Conservation (phyloP, 1,140 invertebrate species). For the Tachypleus tridentatus region DNA sequence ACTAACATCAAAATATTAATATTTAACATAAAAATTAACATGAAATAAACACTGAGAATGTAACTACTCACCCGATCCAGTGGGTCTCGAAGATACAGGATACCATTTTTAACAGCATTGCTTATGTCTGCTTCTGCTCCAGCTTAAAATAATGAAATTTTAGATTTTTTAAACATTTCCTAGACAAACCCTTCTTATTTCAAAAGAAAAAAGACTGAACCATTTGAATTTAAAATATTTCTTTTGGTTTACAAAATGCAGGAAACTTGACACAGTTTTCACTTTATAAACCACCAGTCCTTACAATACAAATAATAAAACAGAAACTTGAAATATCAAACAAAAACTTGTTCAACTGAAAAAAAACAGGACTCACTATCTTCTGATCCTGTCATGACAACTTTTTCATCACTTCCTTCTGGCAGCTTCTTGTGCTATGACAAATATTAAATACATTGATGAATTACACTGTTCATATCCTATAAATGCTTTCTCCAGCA, state of each 20-base stretch:
- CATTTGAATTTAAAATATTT: too few relatives aligned
- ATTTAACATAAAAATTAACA: too few relatives aligned
- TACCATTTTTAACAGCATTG: conserved; percentile 82
- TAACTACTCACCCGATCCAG: conserved; percentile 48
- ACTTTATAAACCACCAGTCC: too few relatives aligned
- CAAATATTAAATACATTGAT: conserved; percentile 2
- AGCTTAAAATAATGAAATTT: conserved; percentile 2
- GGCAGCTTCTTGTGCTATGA: conserved; percentile 76
- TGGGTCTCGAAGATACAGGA: conserved; percentile 78
- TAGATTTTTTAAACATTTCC: too few relatives aligned
- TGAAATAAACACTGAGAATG: too few relatives aligned
- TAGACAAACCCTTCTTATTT: too few relatives aligned
- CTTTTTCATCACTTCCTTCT: conserved; percentile 63
- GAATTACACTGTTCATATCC: background rate
- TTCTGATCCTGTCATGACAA: conserved; percentile 49
- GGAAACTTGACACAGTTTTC: too few relatives aligned
- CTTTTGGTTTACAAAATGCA: too few relatives aligned
- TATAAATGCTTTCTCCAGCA: conserved; percentile 1
- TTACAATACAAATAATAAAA: too few relatives aligned
- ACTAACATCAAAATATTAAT: too few relatives aligned
- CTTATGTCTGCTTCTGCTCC: conserved; percentile 60
- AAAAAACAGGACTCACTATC: conserved; percentile 32
- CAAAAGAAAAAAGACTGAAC: too few relatives aligned
- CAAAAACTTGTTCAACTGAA: conserved; percentile 13
- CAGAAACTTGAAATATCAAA: background rate